Evolutionary conservation across 2,797 vertebrate genomes (phyloP).

Genomic region (Lophotriccus pileatus): DNA sequence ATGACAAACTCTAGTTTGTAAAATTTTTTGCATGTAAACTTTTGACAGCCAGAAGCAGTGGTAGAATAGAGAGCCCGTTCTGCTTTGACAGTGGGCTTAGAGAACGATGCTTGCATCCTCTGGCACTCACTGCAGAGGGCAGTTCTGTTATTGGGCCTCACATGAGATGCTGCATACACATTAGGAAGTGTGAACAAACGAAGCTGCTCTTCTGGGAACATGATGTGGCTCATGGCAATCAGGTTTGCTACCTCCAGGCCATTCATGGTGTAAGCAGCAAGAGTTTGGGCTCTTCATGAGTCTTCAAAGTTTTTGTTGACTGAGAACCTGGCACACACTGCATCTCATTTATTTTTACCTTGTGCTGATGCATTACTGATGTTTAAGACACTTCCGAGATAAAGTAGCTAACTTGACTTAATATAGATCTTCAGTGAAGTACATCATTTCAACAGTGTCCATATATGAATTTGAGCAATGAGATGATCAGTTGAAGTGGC

Average conservation of each 20-base stretch:
- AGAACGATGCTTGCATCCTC: background rate
- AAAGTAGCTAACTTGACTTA: background rate
- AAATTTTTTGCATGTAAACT: background rate
- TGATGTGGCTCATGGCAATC: background rate
- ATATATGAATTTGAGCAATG: background rate
- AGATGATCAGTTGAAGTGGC: background rate
- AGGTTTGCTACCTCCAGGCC: background rate
- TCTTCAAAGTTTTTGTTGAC: background rate
- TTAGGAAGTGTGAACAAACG: background rate
- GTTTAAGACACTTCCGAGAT: background rate
- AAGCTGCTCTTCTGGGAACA: background rate
- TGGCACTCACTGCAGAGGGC: background rate
- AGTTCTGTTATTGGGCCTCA: background rate
- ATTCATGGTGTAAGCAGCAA: background rate
- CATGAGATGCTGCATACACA: background rate
- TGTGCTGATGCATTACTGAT: background rate
- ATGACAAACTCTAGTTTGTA: constrained; percentile 4
- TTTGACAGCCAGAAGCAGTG: background rate
- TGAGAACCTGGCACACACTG: background rate
- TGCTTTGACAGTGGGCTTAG: background rate
- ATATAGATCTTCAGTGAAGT: background rate
- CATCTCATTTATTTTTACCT: background rate
- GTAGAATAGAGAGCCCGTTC: background rate
- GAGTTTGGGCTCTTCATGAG: background rate
- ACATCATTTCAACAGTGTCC: background rate